Conservation (phyloP, 2,113 vertebrate species). For the Gnathonemus echidnorhynchus region DNA sequence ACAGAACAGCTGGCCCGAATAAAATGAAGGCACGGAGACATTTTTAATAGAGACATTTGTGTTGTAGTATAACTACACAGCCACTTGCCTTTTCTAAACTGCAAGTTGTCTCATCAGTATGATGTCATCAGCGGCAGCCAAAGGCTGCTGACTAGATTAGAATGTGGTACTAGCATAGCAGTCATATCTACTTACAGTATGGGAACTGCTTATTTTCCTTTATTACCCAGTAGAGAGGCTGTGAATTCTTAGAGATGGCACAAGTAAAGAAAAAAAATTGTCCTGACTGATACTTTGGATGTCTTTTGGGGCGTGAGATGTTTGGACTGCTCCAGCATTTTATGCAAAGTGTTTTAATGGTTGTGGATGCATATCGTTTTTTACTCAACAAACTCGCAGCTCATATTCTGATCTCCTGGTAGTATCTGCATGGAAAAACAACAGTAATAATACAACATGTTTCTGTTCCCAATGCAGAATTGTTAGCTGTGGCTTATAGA, state of each 20-base stretch:
- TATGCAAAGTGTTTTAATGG: constrained; percentile 36
- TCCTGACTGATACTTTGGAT: constrained; percentile 50
- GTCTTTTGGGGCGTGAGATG: constrained; percentile 24
- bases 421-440: constrained; percentile 18
- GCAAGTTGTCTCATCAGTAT: constrained; percentile 96
- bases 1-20: constrained; percentile 3
- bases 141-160: constrained; percentile 34
- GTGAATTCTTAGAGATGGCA: not conserved
- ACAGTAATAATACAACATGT: constrained; percentile 7
- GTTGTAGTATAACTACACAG: constrained; percentile 46
- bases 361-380: constrained; percentile 34
- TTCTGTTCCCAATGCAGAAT: constrained; percentile 10
- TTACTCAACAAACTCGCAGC: constrained; percentile 31
- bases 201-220: constrained; percentile 93
- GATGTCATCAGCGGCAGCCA: constrained; percentile 94
- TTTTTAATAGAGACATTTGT: not conserved
- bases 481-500: not conserved
- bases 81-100: constrained; percentile 84
- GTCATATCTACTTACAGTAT: constrained; percentile 94
- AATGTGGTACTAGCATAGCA: constrained; percentile 58
- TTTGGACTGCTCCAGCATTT: constrained; percentile 33
- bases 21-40: not conserved
- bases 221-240: not conserved
- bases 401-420: constrained; percentile 12
- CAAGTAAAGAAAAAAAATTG: constrained; percentile 37